Evolutionary conservation across 2,888 invertebrate genomes (phyloP), one percentile per base, ranked within the genome.

Genomic region (Idaea straminata): DNA sequence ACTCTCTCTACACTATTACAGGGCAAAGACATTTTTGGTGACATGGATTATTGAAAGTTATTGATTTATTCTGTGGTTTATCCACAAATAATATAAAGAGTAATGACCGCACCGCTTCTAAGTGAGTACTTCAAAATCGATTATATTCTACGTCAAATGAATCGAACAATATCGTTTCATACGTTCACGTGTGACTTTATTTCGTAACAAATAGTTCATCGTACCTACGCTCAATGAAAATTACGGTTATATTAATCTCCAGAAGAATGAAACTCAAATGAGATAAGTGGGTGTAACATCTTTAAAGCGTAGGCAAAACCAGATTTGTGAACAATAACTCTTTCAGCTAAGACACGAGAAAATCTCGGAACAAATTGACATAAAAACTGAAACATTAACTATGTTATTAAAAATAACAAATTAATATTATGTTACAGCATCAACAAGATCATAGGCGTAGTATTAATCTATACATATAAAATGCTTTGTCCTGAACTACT

Each of bases 251-350:
- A 78, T 79, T 78, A 78, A 77, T 81, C 77, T 76, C 74, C 72
- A 71, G 73, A 75, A 75, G 74, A 68, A 72, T 63, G 71, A 75
- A 69, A 68, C 68, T 65, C 62, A 63, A 62, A 61, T 69, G 66
- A 59, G 66, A 68, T 59, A 64, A 68, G 82, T 82, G 78, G 83
- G 83, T 72, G 83, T 78, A 70, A 68, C 67, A 73, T 77, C 73
- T 70, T 59, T 75, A 68, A 67, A 71, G 86, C 85, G 88, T 88
- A 83, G 88, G 89, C 82, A 77, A 79, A 83, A 84, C 85, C 80
- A 80, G 85, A 81, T 77, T 78, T 64, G 72, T 70, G 67, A 70
- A 74, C 71, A 78, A 80, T 74, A 68, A 69, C 72, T 63, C 25
- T 61, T 35, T 66, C 63, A 61, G 63, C 58, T 61, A 59, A 58